Conservation (phyloP, 2,113 vertebrate genomes). For the Trachemys scripta region DNA sequence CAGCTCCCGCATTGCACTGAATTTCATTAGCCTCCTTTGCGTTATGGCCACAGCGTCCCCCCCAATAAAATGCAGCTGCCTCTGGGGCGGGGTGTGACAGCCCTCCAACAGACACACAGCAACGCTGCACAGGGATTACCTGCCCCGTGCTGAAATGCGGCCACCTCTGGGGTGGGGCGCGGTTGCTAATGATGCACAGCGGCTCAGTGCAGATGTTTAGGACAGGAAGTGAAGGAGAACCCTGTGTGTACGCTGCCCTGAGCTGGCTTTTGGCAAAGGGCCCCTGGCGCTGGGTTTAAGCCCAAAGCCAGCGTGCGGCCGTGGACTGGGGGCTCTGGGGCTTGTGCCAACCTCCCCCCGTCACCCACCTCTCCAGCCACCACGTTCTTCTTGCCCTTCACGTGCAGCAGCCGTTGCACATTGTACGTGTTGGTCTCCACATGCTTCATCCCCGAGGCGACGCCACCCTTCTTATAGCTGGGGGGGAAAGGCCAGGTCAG, state of each 20-base stretch:
- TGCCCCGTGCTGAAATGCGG: background rate
- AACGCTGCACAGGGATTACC: background rate
- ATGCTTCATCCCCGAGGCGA: constrained; percentile 87
- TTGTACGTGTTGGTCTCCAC: constrained; percentile 88
- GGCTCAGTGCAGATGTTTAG: background rate
- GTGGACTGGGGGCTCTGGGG: background rate
- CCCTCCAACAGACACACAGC: background rate
- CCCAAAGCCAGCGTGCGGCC: too few relatives aligned
- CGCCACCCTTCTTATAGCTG: constrained; percentile 88
- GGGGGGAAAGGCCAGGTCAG: fast-evolving
- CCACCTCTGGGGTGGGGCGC: background rate
- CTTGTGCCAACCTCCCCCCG: too few relatives aligned
- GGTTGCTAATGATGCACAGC: background rate
- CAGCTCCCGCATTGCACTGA: background rate
- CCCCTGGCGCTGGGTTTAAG: background rate
- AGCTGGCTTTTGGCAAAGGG: background rate
- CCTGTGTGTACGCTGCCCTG: background rate
- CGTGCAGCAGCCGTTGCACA: constrained; percentile 83
- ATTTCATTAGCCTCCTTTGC: background rate
- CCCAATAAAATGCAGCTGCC: background rate
- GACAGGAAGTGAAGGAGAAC: background rate
- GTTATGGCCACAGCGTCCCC: background rate
- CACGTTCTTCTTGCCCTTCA: constrained; percentile 90
- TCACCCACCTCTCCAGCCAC: constrained; percentile 85
- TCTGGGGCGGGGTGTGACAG: background rate